Base-by-base conservation (phyloP, 2,888 invertebrate species). In the Cinara cedri region DNA sequence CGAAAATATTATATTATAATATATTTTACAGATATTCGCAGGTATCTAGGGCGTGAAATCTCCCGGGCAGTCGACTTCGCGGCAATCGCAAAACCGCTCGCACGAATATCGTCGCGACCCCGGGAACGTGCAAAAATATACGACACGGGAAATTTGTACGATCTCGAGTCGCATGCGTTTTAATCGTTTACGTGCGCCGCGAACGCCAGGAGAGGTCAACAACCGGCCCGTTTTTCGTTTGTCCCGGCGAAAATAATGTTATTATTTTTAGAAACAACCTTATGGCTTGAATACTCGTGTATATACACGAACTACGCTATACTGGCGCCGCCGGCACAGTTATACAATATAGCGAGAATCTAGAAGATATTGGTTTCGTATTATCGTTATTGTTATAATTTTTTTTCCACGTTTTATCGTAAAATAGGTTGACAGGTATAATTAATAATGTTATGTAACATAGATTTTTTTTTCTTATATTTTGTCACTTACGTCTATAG, bases 241-340 rank as follows among this genome's bases (percentile, higher is more conserved):
- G 72, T 72, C 72, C 72, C 26, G 60, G 26, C 60, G 13, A 60
- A 72, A 57, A 46, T 72, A 60, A 72, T 72, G 24, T 72, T 71
- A 57, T 71, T 72, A 72, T 72, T 72, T 72, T 72, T 72, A 72
- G 72, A 72, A 60, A 60, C 24, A 57, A 26, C 57, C 26, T 24
- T 24, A 46, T 72, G 13, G 24, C 46, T 44, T 72, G 11, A 55
- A 71, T 68, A 49, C 10, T 19, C 8, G 42, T 26, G 24, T 24
- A 44, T n/a, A n/a, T 21, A 55, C 44, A 44, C 21, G 16, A 44
- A 26, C 49, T 11, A 10, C 21, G 21, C n/a, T n/a, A n/a, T n/a
- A n/a, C n/a, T n/a, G n/a, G n/a, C n/a, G n/a, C 10, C 10, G 42
- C 55, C 42, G 26, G 55, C 10, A n/a, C n/a, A n/a, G n/a, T n/a